Conservation (phyloP, 2,797 vertebrate species). For the Avahi laniger region DNA sequence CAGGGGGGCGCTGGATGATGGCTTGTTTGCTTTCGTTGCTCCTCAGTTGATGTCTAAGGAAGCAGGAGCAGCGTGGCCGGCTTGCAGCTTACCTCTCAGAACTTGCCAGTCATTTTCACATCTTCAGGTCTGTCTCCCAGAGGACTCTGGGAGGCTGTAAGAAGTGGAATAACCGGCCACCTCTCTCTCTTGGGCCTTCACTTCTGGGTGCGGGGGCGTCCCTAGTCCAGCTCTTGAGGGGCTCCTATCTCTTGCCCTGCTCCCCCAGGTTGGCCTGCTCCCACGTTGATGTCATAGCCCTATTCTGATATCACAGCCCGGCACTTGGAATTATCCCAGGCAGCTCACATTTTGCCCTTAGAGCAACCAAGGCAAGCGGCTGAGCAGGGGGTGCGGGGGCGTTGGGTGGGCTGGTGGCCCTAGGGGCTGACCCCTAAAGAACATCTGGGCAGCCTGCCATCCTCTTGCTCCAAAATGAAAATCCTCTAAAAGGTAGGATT, state of each 20-base stretch:
- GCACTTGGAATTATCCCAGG: not conserved
- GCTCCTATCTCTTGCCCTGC: not conserved
- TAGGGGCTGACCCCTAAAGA: constrained; percentile 40
- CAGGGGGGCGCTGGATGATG: constrained; percentile 49
- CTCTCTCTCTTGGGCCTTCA: not conserved
- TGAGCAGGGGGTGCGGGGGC: not conserved
- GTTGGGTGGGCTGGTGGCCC: constrained; percentile 21
- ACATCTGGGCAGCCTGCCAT: constrained; percentile 26
- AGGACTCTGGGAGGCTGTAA: not conserved
- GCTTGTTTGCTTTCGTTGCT: not conserved
- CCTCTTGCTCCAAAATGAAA: constrained; percentile 4
- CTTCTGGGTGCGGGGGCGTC: not conserved
- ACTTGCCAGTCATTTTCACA: not conserved
- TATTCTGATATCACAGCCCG: constrained; percentile 65
- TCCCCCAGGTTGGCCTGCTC: not conserved
- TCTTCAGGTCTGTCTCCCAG: not conserved
- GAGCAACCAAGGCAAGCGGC: not conserved
- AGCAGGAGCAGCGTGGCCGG: not conserved
- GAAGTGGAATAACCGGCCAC: not conserved
- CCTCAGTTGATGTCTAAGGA: not conserved
- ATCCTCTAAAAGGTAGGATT: constrained; percentile 64
- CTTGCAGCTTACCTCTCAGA: not conserved
- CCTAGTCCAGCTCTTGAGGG: not conserved
- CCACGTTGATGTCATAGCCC: constrained; percentile 42
- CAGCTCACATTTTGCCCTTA: constrained; percentile 16